Evolutionary conservation across 2,888 invertebrate species (phyloP).

Genomic region (Dermolepida albohirtum): DNA sequence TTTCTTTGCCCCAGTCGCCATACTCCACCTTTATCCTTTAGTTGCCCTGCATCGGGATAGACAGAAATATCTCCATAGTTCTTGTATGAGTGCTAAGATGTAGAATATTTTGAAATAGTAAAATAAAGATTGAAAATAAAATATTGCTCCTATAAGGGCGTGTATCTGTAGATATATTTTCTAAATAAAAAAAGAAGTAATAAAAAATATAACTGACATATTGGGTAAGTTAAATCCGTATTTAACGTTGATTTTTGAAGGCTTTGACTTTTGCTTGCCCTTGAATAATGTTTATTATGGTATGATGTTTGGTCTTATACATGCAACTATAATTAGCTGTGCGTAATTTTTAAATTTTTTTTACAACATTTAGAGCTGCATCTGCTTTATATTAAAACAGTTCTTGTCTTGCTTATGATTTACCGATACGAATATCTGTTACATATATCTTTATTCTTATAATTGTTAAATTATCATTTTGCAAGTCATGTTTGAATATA

Average conservation of each 20-base stretch:
- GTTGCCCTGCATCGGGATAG: slow-evolving; percentile 50
- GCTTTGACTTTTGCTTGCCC: too few species aligned
- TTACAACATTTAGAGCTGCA: neutral
- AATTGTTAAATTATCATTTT: slow-evolving; percentile 5
- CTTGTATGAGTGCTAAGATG: neutral
- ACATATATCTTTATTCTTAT: neutral
- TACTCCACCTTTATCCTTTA: slow-evolving; percentile 56
- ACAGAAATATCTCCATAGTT: slow-evolving; percentile 9
- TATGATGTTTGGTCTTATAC: neutral
- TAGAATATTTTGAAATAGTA: too few species aligned
- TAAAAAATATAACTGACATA: too few species aligned
- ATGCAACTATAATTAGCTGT: neutral
- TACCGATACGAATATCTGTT: neutral
- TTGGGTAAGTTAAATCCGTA: too few species aligned
- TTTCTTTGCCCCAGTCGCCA: slow-evolving; percentile 57
- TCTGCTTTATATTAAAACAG: slow-evolving; percentile 22
- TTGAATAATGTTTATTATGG: neutral
- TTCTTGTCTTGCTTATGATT: neutral
- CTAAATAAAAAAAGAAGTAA: too few species aligned
- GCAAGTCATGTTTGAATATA: neutral
- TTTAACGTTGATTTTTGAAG: too few species aligned
- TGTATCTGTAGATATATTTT: too few species aligned
- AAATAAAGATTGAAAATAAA: too few species aligned
- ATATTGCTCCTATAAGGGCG: too few species aligned
- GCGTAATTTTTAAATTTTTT: neutral